Base-by-base conservation (phyloP, 2,888 invertebrate species). In the Norana najaformis region DNA sequence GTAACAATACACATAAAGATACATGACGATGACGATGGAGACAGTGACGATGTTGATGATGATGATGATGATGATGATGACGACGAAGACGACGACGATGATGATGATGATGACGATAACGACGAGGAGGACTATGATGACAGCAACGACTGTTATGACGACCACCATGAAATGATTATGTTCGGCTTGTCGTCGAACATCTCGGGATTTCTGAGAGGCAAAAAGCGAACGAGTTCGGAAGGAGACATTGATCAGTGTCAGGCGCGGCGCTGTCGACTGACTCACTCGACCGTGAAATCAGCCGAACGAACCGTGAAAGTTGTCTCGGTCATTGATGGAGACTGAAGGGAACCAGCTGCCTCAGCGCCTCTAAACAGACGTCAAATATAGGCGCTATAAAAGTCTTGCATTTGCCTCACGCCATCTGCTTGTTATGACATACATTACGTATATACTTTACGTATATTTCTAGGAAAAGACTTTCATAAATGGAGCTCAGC, bases 391-490 rank as follows among this genome's bases (percentile, higher is more conserved):
- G 69, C 69, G 69, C 8, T n/a, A 69, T n/a, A n/a, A n/a, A 13
- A 69, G 8, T 69, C 6, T n/a, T 69, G n/a, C n/a, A n/a, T 2
- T 30, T 8, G 0, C n/a, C 69, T 69, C n/a, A 8, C 2, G 69
- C 16, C 69, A 69, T n/a, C 69, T 5, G 1, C n/a, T 13, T 8
- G 6, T 69, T 30, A 1, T 69, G n/a, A 4, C n/a, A n/a, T n/a
- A n/a, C n/a, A n/a, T n/a, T n/a, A n/a, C n/a, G n/a, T 89, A 85
- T 36, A 13, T 85, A 16, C 85, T 0, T 18, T 85, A 16, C 8
- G 36, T 41, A 36, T 69, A 41, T 88, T 88, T 88, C 13, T 47
- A 89, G 69, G 89, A 89, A 89, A 89, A 69, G 36, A 47, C n/a
- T 37, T 47, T 89, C 30, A 30, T 89, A 14, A 20, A 36, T 35